Evolutionary conservation across 2,113 vertebrate species (phyloP).

Genomic region (Polyodon spathula): DNA sequence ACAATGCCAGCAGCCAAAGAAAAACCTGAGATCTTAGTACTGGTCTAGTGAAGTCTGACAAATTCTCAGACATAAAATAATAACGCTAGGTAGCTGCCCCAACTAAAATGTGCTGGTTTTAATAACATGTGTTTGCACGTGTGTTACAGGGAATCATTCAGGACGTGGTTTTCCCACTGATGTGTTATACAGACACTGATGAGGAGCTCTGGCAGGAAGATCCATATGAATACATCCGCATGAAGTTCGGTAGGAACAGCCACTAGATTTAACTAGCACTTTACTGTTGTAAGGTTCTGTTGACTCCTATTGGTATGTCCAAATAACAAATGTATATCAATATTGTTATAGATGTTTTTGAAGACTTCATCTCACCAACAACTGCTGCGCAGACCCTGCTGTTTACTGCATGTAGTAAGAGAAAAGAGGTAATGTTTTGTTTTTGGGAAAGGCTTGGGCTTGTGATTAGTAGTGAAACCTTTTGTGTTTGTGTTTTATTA

Average conservation of each 20-base stretch:
- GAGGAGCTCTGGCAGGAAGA: slow-evolving; percentile 97
- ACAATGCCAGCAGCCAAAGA: slow-evolving; percentile 51
- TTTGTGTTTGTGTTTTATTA: not conserved
- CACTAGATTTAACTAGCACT: not conserved
- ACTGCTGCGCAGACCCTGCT: slow-evolving; percentile 94
- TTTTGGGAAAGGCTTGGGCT: not conserved
- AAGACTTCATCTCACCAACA: slow-evolving; percentile 97
- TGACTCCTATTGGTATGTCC: too few relatives aligned
- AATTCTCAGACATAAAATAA: slow-evolving; percentile 45
- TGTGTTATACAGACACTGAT: slow-evolving; percentile 98
- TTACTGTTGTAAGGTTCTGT: too few relatives aligned
- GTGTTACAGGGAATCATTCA: slow-evolving; percentile 60
- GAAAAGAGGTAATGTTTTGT: slow-evolving; percentile 82
- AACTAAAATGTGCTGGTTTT: not conserved
- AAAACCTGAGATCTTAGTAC: slow-evolving; percentile 64
- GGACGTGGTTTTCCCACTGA: slow-evolving; percentile 71
- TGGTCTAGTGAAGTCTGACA: slow-evolving; percentile 64
- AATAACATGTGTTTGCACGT: slow-evolving; percentile 19
- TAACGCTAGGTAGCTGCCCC: not conserved
- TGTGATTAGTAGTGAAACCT: too few relatives aligned
- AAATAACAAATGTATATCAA: too few relatives aligned
- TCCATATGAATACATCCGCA: slow-evolving; percentile 97
- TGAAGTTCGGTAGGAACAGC: slow-evolving; percentile 84
- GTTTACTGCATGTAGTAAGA: slow-evolving; percentile 95
- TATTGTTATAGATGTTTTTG: slow-evolving; percentile 82